Base-by-base conservation (phyloP, 1,140 invertebrate species). In the Pseudomyrmex concolor region DNA sequence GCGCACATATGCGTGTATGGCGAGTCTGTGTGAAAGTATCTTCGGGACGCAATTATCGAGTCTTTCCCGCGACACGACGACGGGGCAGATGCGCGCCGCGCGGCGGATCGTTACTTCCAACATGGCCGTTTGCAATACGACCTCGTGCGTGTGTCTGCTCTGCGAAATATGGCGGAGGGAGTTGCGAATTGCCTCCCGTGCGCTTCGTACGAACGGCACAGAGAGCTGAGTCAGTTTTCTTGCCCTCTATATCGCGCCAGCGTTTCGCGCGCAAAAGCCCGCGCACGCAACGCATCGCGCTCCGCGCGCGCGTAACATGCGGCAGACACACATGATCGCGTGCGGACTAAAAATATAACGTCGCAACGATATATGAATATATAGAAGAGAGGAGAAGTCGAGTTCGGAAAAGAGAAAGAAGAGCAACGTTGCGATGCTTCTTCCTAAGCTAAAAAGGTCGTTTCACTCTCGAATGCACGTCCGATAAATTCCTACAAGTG, bases 41-140 rank as follows among this genome's bases (percentile, higher is more conserved):
- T 71, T 71, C 66, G 55, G 76, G 43, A 78, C 66, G 66, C 66
- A 60, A 80, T 80, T 80, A 71, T 71, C 66, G 76, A 59, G 45
- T 80, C 76, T 71, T 59, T 34, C 45, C 66, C 15, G 66, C 55
- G 76, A 70, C 62, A 55, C 19, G 22, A 62, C 43, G 51, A 62
- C 43, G 78, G 25, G 81, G 60, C 84, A 86, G 87, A 89, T 83
- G 89, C 57, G 50, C 51, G 51, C 60, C 34, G 34, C 34, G 34
- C 34, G n/a, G 12, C 34, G 82, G 73, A 85, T 90, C 88, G 84
- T 90, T 88, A 89, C 72, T 89, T 84, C 17, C 88, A 89, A 88
- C 73, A 84, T 86, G 84, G 70, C 86, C 63, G 71, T 80, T 34
- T 63, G 72, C 72, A 82, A 84, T 74, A 84, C 71, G 86, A 88